Evolutionary conservation across 2,888 invertebrate species (phyloP), one percentile per base, ranked within the genome.

Genomic region (Acrobeloides nanus): DNA sequence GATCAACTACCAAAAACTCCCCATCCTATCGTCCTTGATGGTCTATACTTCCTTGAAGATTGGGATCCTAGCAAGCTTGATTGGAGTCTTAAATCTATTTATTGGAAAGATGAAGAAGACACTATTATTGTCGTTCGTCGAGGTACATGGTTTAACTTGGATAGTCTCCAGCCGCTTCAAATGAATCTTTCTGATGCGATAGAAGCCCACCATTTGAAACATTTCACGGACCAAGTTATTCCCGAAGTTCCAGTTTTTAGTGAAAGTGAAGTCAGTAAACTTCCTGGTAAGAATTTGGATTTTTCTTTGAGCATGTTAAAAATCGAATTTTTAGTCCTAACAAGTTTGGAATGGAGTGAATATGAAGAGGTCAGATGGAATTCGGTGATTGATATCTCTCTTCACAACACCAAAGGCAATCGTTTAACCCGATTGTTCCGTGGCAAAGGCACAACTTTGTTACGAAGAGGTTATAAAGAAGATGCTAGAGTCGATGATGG

Each of bases 301-400:
- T 23, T 43, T 23, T 8, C 4, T 48, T 2, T 5, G 26, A 6
- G 38, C 10, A 35, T 33, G 10, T 10, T 33, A 8, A 39, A 7
- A 10, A 42, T 42, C 7, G 39, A 7, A 7, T 43, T 75, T 77
- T 29, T 75, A 81, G 83, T 81, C 37, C 73, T 82, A 17, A 81
- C 82, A 60, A 80, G 80, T 24, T 76, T 82, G 54, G 77, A 79
- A 41, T 81, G 82, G 64, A 32, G 29, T 15, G 74, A 80, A 12
- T 81, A 81, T 53, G 82, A 81, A 66, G 81, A 82, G 63, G 80
- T 83, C 26, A 81, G 82, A 57, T 84, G 83, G 83, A 73, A 66
- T 44, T 73, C 72, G 6, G 72, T 72, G 3, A 69, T 73, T 29
- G 67, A 74, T 50, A 57, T 65, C 15, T 49, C 55, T 20, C 39